A percentile compares a stretch with the other conserved stretches of the same genome.
Evolutionary conservation across 2,113 vertebrate genomes (phyloP).

Genomic region (Grammomys surdaster): DNA sequence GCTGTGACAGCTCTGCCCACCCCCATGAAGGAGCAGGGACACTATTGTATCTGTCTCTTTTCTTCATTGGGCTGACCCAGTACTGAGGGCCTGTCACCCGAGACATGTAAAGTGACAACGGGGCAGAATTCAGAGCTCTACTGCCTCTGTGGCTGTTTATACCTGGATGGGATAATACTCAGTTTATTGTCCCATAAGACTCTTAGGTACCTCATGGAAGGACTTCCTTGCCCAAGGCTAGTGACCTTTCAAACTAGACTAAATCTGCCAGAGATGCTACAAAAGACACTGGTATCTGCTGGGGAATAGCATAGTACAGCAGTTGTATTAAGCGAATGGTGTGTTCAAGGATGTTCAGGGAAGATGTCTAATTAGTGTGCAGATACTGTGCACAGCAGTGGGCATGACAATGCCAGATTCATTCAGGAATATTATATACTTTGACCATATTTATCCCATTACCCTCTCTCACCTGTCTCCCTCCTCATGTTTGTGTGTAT

Average conservation of each 20-base stretch:
- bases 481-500: background rate
- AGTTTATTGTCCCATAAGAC: no score
- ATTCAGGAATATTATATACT: background rate
- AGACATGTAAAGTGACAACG: background rate
- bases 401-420: background rate
- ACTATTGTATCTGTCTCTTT: background rate
- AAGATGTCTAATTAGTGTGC: background rate
- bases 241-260: background rate
- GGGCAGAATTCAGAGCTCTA: background rate
- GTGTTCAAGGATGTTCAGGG: background rate
- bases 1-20: fast-evolving
- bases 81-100: no score
- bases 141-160: background rate
- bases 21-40: background rate
- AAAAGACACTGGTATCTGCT: background rate
- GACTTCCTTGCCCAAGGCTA: background rate
- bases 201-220: background rate
- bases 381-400: background rate
- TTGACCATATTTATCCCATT: background rate
- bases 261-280: background rate
- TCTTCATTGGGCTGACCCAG: background rate
- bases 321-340: background rate
- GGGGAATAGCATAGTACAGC: background rate
- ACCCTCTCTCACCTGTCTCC: background rate
- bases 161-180: no score